These are phyloP conservation scores for Aselliscus stoliczkanus DNA, from an alignment of 2,797 vertebrate genomes.

Conservation along the genomic window DNA sequence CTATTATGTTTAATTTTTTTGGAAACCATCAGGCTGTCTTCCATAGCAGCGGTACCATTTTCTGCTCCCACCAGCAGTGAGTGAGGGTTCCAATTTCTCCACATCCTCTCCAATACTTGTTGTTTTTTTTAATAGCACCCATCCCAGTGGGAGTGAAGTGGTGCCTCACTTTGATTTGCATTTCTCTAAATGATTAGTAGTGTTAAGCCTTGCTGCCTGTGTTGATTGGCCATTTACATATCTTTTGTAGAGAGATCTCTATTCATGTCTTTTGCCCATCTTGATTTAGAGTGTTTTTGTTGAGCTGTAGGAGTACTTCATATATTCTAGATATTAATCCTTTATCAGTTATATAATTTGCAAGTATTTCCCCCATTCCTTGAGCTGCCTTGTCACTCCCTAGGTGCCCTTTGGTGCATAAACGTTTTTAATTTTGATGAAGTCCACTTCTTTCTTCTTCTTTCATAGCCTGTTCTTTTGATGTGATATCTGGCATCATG, in stretches of 20 bases:
- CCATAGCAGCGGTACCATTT: too few relatives aligned
- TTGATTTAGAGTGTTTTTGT: too few relatives aligned
- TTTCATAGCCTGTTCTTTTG: not conserved
- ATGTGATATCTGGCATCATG: rapidly evolving
- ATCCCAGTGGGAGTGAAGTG: not conserved
- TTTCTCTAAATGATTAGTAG: not conserved
- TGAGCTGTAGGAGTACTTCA: not conserved
- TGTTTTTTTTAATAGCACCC: rapidly evolving
- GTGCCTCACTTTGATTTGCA: not conserved
- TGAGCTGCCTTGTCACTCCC: not conserved
- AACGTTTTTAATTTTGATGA: not conserved
- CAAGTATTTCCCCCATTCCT: rapidly evolving
- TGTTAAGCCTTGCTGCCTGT: not conserved
- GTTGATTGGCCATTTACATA: too few relatives aligned
- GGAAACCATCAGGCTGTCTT: too few relatives aligned
- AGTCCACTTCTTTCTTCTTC: not conserved
- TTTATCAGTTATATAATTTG: rapidly evolving
- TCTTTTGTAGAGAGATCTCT: not conserved
- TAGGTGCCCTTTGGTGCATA: not conserved
- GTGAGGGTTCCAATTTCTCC: rapidly evolving
- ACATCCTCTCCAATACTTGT: not conserved
- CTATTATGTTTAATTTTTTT: too few relatives aligned
- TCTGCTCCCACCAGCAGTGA: rapidly evolving
- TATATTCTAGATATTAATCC: not conserved
- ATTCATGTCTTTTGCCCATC: too few relatives aligned